Evolutionary conservation across 2,888 invertebrate genomes (phyloP).

Genomic region (Vannuccia rotundouncinata): DNA sequence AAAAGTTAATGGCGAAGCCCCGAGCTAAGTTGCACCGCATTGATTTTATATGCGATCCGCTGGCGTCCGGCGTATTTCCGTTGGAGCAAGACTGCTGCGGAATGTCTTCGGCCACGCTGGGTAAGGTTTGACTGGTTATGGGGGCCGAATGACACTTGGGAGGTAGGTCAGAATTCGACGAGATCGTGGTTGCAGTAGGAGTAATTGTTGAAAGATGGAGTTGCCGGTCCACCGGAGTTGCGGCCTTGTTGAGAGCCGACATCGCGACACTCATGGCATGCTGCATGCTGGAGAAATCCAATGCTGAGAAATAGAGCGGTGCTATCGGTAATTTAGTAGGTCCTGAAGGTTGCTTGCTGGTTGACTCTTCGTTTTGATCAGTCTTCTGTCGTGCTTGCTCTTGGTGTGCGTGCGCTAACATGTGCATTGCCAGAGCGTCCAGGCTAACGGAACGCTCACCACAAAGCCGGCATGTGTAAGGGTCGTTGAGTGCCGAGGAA

Average conservation of each 20-base stretch:
- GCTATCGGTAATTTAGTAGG: not conserved
- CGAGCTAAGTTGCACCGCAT: not conserved
- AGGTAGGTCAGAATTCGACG: not conserved
- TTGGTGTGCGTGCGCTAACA: conserved; percentile 37
- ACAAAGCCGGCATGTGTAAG: conserved; percentile 36
- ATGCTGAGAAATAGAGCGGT: not conserved
- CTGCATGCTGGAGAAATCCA: not conserved
- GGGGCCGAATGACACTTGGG: conserved; percentile 9
- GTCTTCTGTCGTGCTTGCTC: conserved; percentile 15
- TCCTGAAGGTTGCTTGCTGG: not conserved
- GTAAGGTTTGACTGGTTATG: not conserved
- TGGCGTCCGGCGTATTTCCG: not conserved
- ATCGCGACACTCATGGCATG: not conserved
- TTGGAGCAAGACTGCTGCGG: not conserved
- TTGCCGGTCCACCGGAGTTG: not conserved
- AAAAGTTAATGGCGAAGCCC: not conserved
- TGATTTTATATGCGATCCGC: not conserved
- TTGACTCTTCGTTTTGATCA: not conserved
- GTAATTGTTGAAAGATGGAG: not conserved
- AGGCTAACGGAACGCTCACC: conserved; percentile 32
- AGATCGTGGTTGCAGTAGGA: not conserved
- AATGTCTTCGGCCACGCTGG: not conserved
- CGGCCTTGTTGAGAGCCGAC: not conserved
- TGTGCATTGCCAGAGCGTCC: conserved; percentile 38
- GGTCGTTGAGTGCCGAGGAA: conserved; percentile 31